Conservation (phyloP, 2,888 invertebrate genomes). For the Muscina levida region DNA sequence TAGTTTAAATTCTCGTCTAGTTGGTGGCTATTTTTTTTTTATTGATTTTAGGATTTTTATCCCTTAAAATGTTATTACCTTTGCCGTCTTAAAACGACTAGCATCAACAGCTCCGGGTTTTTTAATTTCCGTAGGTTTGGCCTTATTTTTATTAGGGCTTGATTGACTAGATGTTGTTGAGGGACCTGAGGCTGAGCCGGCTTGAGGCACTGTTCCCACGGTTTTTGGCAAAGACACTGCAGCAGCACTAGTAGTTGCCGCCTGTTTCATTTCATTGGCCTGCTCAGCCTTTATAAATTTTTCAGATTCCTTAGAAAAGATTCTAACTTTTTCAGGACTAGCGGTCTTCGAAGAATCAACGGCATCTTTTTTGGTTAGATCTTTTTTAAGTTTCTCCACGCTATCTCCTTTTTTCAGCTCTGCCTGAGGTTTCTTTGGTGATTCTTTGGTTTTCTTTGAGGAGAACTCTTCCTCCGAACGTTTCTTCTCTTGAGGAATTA, state of each 20-base stretch:
- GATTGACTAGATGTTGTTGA: conserved; percentile 9
- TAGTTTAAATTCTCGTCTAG: background rate
- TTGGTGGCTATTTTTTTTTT: no score
- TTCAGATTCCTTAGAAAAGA: conserved; percentile 29
- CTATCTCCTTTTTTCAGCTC: conserved; percentile 40
- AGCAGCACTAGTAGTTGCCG: background rate
- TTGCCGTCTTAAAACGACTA: conserved; percentile 57
- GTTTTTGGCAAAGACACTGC: no score
- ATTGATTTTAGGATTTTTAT: background rate
- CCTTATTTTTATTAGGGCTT: conserved; percentile 61
- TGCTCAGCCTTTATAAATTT: conserved; percentile 53
- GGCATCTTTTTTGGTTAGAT: conserved; percentile 9
- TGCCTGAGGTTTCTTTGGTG: conserved; percentile 29
- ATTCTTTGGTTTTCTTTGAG: conserved; percentile 58
- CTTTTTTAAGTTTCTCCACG: conserved; percentile 38
- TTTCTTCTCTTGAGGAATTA: conserved; percentile 72
- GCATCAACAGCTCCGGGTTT: conserved; percentile 56
- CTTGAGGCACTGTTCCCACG: no score
- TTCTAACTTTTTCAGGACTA: conserved; percentile 47
- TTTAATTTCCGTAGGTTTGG: conserved; percentile 70
- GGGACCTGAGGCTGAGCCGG: background rate
- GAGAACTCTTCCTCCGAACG: background rate
- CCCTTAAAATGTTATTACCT: conserved; percentile 21
- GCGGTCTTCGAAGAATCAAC: background rate
- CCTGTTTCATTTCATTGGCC: background rate